Evolutionary conservation across 1,140 invertebrate genomes (phyloP).

Genomic region (Armadillidium nasatum): DNA sequence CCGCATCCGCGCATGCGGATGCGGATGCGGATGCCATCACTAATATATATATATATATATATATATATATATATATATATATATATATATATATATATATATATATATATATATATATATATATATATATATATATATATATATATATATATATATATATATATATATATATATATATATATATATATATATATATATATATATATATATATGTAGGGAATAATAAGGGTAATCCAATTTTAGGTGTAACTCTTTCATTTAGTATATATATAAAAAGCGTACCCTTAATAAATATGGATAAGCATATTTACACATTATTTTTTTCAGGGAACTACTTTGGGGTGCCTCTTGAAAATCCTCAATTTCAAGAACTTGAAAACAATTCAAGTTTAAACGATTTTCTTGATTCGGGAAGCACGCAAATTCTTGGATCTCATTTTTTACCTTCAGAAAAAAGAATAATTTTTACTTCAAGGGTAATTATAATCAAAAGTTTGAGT

Average conservation of each 20-base stretch:
- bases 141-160: no score
- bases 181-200: neutral
- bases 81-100: constrained; percentile 6
- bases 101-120: no score
- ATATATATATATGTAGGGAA: no score
- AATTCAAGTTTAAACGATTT: constrained; percentile 42
- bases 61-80: constrained; percentile 6
- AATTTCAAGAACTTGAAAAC: constrained; percentile 28
- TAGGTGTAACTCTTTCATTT: no score
- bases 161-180: neutral
- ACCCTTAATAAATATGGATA: no score
- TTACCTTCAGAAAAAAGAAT: constrained; percentile 33
- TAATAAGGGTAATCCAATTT: no score
- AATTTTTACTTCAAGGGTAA: constrained; percentile 31
- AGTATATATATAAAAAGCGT: no score
- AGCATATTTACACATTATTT: neutral
- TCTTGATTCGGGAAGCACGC: constrained; percentile 39
- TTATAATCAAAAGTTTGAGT: no score
- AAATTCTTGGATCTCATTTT: constrained; percentile 39
- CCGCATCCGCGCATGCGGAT: no score
- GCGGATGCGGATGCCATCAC: no score
- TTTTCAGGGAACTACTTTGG: constrained; percentile 44
- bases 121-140: no score
- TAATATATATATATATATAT: neutral
- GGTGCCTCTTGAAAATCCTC: constrained; percentile 29